Conservation (phyloP, 2,113 vertebrate species). For the Echinops telfairi region DNA sequence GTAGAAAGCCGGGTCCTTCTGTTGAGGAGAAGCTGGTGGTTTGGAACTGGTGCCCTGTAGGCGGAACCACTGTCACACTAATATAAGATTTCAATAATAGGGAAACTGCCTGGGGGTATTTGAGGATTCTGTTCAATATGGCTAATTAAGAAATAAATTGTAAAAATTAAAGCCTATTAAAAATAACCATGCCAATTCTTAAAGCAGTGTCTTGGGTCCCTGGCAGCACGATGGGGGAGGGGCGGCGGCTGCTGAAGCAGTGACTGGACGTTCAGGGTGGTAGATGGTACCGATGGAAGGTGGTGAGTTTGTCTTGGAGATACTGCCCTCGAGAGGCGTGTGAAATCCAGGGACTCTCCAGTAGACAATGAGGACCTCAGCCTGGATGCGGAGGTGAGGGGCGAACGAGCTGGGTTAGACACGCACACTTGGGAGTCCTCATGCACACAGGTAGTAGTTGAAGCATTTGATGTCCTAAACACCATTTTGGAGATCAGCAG, state of each 20-base stretch:
- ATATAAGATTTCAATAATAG: background rate
- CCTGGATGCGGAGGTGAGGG: background rate
- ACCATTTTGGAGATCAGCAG: conserved; percentile 61
- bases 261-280: background rate
- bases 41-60: too few species aligned
- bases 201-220: background rate
- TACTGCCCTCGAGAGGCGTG: background rate
- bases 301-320: background rate
- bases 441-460: conserved; percentile 73
- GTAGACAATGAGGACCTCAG: background rate
- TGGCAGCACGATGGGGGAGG: background rate
- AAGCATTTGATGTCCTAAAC: conserved; percentile 79
- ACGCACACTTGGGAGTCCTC: conserved; percentile 68
- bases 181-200: background rate
- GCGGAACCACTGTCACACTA: too few species aligned
- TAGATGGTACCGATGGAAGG: background rate
- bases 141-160: background rate
- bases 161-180: background rate
- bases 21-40: too few species aligned
- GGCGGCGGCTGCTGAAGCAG: background rate
- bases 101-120: background rate
- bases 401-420: conserved; percentile 56
- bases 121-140: background rate
- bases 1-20: too few species aligned
- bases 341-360: background rate